phyloP scores from a whole-genome alignment of 2,888 invertebrate species.

The Melinaea menophilus region DNA sequence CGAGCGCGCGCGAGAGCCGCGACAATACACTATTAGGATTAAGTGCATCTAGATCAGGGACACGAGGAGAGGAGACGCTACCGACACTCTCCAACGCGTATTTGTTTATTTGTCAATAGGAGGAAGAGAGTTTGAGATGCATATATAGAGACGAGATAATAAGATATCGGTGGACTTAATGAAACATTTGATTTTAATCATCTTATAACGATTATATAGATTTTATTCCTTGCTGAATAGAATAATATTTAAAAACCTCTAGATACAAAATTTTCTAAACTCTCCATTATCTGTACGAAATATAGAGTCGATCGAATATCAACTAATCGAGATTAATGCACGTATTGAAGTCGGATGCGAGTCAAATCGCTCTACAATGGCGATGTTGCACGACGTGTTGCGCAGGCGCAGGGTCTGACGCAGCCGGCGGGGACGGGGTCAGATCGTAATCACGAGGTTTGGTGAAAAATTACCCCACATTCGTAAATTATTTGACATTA shows the following conservation, averaged over 20 bases:
- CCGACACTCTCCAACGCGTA: background rate
- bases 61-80: constrained; percentile 8
- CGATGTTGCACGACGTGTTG: constrained; percentile 46
- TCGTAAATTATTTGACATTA: constrained; percentile 19
- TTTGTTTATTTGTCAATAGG: no score
- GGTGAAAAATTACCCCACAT: constrained; percentile 34
- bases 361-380: constrained; percentile 34
- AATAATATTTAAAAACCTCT: no score
- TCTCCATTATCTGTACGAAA: background rate
- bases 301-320: background rate
- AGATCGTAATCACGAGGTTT: constrained; percentile 44
- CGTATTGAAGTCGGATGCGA: constrained; percentile 30
- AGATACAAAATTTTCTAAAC: background rate
- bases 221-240: no score
- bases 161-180: no score
- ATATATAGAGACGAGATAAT: no score
- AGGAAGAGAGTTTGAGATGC: no score
- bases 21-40: constrained; percentile 64
- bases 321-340: constrained; percentile 38
- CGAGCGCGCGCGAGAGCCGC: constrained; percentile 57
- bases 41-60: constrained; percentile 29
- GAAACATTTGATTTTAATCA: no score
- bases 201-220: no score
- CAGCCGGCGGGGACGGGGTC: constrained; percentile 38
- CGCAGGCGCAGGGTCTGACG: constrained; percentile 38